Percentiles rank a stretch among this genome's conserved stretches.
phyloP scores from a whole-genome alignment of 2,888 invertebrate species.

The Branchellion lobata region DNA sequence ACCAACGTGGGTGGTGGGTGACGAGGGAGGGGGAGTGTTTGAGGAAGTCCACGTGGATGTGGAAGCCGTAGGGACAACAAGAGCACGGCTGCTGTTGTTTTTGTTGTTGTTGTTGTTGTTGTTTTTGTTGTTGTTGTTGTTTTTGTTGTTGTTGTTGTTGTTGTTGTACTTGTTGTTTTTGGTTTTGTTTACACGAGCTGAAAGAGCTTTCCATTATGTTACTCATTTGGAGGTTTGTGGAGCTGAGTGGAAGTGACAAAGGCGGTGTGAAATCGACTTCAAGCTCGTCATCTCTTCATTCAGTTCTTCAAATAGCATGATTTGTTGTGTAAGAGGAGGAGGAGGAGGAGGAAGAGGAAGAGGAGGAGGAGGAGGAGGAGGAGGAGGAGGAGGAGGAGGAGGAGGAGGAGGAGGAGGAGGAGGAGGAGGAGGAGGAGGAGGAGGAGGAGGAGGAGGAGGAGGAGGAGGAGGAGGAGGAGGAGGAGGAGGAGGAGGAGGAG shows the following conservation, averaged over 20 bases:
- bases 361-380: background rate
- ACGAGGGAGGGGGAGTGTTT: background rate
- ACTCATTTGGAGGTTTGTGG: too few relatives aligned
- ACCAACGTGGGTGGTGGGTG: background rate
- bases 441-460: background rate
- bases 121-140: too few relatives aligned
- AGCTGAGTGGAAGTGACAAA: too few relatives aligned
- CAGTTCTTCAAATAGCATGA: too few relatives aligned
- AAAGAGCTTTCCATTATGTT: too few relatives aligned
- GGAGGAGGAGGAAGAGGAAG: background rate
- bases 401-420: background rate
- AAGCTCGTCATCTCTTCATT: too few relatives aligned
- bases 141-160: too few relatives aligned
- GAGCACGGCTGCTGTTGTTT: constrained; percentile 65
- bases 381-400: background rate
- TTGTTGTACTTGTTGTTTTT: too few relatives aligned
- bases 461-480: background rate
- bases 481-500: background rate
- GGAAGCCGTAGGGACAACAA: constrained; percentile 87
- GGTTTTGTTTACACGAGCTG: too few relatives aligned
- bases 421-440: background rate
- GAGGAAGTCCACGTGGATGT: constrained; percentile 87
- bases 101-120: too few relatives aligned
- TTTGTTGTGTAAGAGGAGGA: background rate
- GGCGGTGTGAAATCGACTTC: too few relatives aligned